Conservation (phyloP, 2,888 invertebrate genomes). For the Limnephilus marmoratus region DNA sequence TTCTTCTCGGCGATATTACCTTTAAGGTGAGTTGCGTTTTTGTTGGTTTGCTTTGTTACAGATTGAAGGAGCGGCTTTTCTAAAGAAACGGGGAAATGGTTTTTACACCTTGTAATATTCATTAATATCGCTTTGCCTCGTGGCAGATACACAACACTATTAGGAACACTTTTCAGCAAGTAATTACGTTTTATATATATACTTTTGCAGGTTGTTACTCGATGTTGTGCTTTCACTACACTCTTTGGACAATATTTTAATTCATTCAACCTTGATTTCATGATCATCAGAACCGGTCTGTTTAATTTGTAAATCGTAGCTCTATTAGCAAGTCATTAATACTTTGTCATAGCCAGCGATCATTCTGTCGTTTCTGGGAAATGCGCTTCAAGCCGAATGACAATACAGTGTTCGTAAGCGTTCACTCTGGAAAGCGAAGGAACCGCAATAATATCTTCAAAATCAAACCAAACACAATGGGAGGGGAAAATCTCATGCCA, state of each 20-base stretch:
- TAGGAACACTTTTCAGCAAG: background rate
- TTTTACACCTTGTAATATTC: slow-evolving; percentile 33
- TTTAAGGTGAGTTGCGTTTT: slow-evolving; percentile 53
- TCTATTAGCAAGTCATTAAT: too few relatives aligned
- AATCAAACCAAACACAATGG: too few relatives aligned
- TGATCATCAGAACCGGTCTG: background rate
- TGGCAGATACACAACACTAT: background rate
- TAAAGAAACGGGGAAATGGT: slow-evolving; percentile 16
- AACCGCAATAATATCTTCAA: background rate
- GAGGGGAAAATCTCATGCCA: too few relatives aligned
- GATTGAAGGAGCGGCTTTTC: slow-evolving; percentile 28
- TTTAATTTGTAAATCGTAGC: too few relatives aligned
- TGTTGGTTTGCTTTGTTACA: slow-evolving; percentile 52
- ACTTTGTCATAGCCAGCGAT: too few relatives aligned
- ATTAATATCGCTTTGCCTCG: slow-evolving; percentile 5
- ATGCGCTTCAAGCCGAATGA: background rate
- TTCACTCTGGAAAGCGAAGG: background rate
- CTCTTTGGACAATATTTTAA: background rate
- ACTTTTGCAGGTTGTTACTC: background rate
- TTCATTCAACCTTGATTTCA: background rate
- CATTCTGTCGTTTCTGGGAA: background rate
- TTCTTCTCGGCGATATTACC: slow-evolving; percentile 48
- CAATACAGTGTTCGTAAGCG: background rate
- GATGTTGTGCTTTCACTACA: background rate
- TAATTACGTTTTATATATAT: background rate